Evolutionary conservation across 2,113 vertebrate species (phyloP).

Genomic region (Cavia porcellus): DNA sequence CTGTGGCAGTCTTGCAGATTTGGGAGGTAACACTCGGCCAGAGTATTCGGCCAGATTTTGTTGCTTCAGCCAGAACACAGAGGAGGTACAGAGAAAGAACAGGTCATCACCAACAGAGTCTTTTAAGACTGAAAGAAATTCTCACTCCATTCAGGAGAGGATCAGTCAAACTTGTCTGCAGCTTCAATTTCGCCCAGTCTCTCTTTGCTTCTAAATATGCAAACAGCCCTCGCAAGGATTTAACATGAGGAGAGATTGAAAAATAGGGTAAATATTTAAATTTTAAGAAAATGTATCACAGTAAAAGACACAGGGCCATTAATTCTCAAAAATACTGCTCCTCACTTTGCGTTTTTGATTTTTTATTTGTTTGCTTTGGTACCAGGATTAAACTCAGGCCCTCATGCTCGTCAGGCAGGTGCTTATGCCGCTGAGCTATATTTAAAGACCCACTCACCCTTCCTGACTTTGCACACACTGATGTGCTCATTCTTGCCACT

Average conservation of each 20-base stretch:
- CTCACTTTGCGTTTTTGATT: not conserved
- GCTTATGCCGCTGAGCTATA: no score
- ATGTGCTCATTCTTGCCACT: not conserved
- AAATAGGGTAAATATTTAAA: not conserved
- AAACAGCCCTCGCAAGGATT: not conserved
- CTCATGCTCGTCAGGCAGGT: no score
- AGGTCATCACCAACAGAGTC: not conserved
- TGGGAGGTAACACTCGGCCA: not conserved
- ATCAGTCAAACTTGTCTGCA: not conserved
- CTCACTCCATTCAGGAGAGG: not conserved
- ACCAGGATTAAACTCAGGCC: no score
- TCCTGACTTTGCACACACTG: no score
- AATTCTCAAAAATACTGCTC: not conserved
- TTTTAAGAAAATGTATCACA: not conserved
- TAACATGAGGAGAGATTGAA: not conserved
- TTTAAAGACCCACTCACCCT: no score
- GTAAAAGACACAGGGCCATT: not conserved
- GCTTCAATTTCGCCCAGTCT: not conserved
- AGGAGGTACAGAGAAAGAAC: constrained; percentile 9
- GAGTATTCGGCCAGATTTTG: not conserved
- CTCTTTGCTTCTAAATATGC: constrained; percentile 8
- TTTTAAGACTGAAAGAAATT: not conserved
- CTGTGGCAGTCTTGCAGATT: not conserved
- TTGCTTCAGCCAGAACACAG: not conserved
- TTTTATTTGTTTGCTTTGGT: no score